A percentile compares a stretch with the other conserved stretches of the same genome.
Evolutionary conservation across 2,888 invertebrate species (phyloP).

Genomic region (Meteorus cinctellus): DNA sequence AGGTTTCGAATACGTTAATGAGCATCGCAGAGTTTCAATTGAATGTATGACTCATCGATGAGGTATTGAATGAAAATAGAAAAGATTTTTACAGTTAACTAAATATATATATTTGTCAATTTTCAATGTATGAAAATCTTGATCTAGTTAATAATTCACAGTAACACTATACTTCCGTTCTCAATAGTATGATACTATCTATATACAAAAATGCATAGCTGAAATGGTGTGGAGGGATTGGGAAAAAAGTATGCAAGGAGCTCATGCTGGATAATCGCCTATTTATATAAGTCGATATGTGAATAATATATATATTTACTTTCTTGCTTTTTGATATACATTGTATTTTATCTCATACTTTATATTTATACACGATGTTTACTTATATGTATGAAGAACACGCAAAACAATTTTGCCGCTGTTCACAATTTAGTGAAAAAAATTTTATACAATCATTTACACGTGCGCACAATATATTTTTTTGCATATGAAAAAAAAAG

Average conservation of each 20-base stretch:
- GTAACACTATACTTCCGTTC: conserved; percentile 5
- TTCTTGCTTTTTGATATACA: conserved; percentile 66
- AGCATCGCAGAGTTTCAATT: conserved; percentile 25
- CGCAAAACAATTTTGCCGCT: conserved; percentile 3
- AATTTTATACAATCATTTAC: conserved; percentile 44
- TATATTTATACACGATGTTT: conserved; percentile 58
- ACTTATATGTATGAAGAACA: conserved; percentile 40
- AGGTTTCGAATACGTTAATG: conserved; percentile 23
- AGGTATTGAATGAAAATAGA: conserved; percentile 9
- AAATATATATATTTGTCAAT: conserved; percentile 66
- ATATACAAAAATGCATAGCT: background rate
- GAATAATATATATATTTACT: conserved; percentile 56
- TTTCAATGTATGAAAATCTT: conserved; percentile 68
- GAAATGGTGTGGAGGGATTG: conserved; percentile 8
- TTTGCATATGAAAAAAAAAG: conserved; percentile 7
- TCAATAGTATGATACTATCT: conserved; percentile 7
- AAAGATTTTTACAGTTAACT: background rate
- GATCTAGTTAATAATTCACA: conserved; percentile 19
- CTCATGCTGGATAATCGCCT: conserved; percentile 56
- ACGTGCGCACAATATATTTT: conserved; percentile 12
- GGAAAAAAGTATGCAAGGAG: conserved; percentile 33
- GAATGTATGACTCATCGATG: conserved; percentile 31
- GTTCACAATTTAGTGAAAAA: conserved; percentile 30
- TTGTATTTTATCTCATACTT: conserved; percentile 64
- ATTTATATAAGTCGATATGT: conserved; percentile 58